A percentile compares a stretch with the other conserved stretches of the same genome.
phyloP scores from a whole-genome alignment of 2,113 vertebrate species.

The Oenanthe melanoleuca region DNA sequence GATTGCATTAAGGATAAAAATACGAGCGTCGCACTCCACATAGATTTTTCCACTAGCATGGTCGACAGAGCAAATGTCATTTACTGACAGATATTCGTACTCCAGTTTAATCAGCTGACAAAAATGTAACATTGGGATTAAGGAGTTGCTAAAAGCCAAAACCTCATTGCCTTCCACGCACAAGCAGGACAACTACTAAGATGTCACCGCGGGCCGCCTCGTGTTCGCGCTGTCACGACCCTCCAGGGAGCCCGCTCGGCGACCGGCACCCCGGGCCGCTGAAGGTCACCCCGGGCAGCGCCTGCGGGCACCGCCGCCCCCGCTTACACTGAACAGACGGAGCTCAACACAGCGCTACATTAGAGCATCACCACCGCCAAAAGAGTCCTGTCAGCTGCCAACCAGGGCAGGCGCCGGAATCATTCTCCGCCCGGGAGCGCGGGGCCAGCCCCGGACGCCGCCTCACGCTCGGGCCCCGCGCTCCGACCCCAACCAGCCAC shows the following conservation, averaged over 20 bases:
- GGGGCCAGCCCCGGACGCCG: background rate
- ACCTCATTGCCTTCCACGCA: background rate
- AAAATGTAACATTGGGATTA: background rate
- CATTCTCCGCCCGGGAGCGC: background rate
- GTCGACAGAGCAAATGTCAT: background rate
- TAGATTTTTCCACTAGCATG: background rate
- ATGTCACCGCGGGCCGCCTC: background rate
- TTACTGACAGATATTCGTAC: background rate
- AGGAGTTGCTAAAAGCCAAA: background rate
- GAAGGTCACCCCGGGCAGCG: conserved; percentile 18
- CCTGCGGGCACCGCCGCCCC: background rate
- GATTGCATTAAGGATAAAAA: background rate
- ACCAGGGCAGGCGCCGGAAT: background rate
- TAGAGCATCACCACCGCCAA: background rate
- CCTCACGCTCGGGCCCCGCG: background rate
- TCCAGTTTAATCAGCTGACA: background rate
- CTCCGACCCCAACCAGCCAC: background rate
- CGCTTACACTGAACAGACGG: background rate
- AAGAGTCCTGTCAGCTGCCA: background rate
- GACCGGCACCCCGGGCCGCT: background rate
- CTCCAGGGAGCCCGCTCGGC: accelerated
- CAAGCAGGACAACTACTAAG: background rate
- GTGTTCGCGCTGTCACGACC: accelerated
- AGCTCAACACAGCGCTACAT: background rate
- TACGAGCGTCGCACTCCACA: background rate